Conservation (phyloP, 2,888 invertebrate species). For the Gortyna flavago region DNA sequence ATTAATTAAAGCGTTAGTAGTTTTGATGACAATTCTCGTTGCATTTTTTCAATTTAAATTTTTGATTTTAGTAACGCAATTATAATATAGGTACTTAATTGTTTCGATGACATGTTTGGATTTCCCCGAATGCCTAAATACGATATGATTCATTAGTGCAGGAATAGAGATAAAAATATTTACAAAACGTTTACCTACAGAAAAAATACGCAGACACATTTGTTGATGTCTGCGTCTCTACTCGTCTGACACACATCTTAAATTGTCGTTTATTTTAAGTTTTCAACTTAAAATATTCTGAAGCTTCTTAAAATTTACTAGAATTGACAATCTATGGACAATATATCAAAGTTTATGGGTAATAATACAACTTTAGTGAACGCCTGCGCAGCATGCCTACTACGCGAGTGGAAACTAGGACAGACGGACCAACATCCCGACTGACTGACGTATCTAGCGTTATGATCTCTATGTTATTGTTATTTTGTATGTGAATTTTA, state of each 20-base stretch:
- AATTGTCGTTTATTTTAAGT: slow-evolving; percentile 21
- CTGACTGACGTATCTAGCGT: slow-evolving; percentile 52
- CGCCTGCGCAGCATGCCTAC: slow-evolving; percentile 51
- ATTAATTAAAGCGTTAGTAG: no score
- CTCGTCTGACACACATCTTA: slow-evolving; percentile 8
- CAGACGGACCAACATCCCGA: slow-evolving; percentile 59
- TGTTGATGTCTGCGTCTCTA: background rate
- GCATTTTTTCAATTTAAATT: no score
- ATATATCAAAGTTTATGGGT: slow-evolving; percentile 22
- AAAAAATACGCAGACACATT: background rate
- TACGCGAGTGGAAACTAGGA: slow-evolving; percentile 59
- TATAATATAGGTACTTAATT: background rate
- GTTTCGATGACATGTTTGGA: background rate
- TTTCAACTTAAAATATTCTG: slow-evolving; percentile 2
- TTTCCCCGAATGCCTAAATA: slow-evolving; percentile 12
- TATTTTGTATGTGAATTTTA: slow-evolving; percentile 46
- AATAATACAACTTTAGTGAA: slow-evolving; percentile 35
- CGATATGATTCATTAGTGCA: background rate
- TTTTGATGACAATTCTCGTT: no score
- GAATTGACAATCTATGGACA: slow-evolving; percentile 21
- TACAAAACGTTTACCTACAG: background rate
- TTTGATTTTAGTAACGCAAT: background rate
- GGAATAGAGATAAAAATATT: slow-evolving; percentile 28
- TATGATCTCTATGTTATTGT: slow-evolving; percentile 57
- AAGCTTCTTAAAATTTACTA: slow-evolving; percentile 20